These are phyloP conservation scores for Mesorhabditis spiculigera DNA, from an alignment of 2,888 invertebrate species.

Conservation along the genomic window DNA sequence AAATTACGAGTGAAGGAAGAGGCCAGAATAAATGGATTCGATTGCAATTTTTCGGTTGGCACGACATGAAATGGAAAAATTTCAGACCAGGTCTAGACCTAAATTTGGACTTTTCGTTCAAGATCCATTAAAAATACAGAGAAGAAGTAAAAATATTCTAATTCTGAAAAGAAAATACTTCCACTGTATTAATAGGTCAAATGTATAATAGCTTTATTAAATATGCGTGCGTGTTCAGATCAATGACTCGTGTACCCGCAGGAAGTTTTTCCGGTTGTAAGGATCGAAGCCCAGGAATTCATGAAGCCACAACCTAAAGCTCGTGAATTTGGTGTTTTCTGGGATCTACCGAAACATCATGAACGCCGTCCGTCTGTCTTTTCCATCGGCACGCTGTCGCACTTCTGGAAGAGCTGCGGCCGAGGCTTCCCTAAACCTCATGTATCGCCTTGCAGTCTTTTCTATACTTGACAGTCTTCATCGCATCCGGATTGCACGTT, in stretches of 20 bases:
- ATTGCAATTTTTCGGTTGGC: too few species aligned
- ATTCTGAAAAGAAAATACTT: too few species aligned
- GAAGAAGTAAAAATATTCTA: too few species aligned
- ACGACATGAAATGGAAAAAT: too few species aligned
- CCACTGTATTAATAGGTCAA: too few species aligned
- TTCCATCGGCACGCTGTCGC: neutral
- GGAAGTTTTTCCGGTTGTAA: slow-evolving; percentile 29
- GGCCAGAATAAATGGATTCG: too few species aligned
- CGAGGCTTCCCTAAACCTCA: slow-evolving; percentile 16
- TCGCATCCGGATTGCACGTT: slow-evolving; percentile 21
- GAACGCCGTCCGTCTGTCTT: neutral
- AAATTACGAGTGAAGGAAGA: too few species aligned
- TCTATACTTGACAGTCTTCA: slow-evolving; percentile 22
- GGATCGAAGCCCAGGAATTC: slow-evolving; percentile 32
- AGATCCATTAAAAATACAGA: too few species aligned
- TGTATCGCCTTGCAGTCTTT: neutral
- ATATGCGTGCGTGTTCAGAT: slow-evolving; percentile 1
- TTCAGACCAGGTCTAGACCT: too few species aligned
- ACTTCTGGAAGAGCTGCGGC: slow-evolving; percentile 13
- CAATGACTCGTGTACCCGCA: slow-evolving; percentile 26
- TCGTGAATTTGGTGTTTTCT: neutral
- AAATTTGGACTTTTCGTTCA: too few species aligned
- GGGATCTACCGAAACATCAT: neutral
- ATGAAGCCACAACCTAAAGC: slow-evolving; percentile 9
- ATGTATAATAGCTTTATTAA: too few species aligned